These are phyloP conservation scores for Microcebus lehilahytsara DNA, from an alignment of 2,113 vertebrate species.

Conservation along the genomic window DNA sequence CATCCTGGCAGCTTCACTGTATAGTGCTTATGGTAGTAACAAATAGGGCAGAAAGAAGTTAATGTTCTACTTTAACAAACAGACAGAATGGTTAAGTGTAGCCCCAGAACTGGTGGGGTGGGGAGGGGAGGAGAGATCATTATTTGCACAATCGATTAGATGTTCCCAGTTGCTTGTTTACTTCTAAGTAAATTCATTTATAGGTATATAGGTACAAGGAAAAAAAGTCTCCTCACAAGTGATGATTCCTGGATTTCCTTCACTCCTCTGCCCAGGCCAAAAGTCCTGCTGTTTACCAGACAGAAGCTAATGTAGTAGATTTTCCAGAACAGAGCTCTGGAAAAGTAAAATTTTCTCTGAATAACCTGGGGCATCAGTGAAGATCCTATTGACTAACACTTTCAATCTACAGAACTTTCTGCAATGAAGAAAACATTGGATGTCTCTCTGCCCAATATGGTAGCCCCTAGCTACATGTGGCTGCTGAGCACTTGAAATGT, in stretches of 20 bases:
- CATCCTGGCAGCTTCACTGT: background rate
- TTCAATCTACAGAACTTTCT: background rate
- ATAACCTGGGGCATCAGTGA: background rate
- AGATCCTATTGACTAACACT: background rate
- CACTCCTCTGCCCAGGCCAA: background rate
- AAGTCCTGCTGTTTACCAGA: background rate
- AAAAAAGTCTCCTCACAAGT: background rate
- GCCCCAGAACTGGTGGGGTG: background rate
- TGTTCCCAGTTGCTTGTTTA: slow-evolving; percentile 59
- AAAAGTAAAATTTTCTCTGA: slow-evolving; percentile 1
- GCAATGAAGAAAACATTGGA: background rate
- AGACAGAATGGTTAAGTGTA: slow-evolving; percentile 35
- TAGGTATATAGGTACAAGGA: slow-evolving; percentile 32
- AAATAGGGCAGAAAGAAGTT: slow-evolving; percentile 54
- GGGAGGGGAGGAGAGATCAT: background rate
- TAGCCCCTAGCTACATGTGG: background rate
- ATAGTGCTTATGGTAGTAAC: background rate
- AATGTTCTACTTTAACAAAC: slow-evolving; percentile 66
- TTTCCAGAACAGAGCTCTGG: background rate
- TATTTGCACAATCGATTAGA: slow-evolving; percentile 61
- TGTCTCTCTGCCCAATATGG: background rate
- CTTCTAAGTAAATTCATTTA: slow-evolving; percentile 56
- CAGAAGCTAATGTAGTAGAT: background rate
- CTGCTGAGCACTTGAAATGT: background rate
- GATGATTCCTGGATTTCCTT: background rate